These are phyloP conservation scores for Lypha dubia DNA, from an alignment of 2,888 invertebrate genomes.

Conservation along the genomic window DNA sequence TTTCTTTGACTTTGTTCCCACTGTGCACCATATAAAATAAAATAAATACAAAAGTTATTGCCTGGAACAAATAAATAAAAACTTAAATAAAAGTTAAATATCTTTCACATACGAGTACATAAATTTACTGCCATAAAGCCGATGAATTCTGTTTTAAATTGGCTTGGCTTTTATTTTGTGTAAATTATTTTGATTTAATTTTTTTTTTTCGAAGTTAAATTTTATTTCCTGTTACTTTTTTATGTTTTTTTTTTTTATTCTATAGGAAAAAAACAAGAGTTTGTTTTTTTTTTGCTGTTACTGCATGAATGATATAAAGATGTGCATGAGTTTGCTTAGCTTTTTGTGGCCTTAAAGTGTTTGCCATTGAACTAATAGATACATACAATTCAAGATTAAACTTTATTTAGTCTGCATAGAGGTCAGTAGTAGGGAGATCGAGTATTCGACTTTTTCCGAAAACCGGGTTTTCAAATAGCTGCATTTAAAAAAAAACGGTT, in stretches of 20 bases:
- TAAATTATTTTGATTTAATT: not conserved
- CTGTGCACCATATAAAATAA: not conserved
- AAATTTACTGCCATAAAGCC: conserved; percentile 26
- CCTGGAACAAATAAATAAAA: conserved; percentile 12
- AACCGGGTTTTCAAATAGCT: too few species aligned
- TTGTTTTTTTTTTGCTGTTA: too few species aligned
- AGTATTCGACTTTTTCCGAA: too few species aligned
- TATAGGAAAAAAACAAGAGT: not conserved
- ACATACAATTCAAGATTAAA: not conserved
- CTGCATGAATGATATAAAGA: conserved; percentile 24
- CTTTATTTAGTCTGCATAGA: not conserved
- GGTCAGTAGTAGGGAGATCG: too few species aligned
- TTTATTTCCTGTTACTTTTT: conserved; percentile 66
- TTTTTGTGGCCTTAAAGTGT: not conserved
- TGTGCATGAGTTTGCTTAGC: not conserved
- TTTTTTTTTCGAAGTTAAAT: conserved; percentile 44
- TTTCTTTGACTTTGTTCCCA: too few species aligned
- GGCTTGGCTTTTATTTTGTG: conserved; percentile 6
- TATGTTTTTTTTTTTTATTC: conserved; percentile 38
- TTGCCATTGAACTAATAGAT: not conserved
- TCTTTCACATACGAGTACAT: not conserved
- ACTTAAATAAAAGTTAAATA: conserved; percentile 52
- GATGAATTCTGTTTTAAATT: conserved; percentile 44
- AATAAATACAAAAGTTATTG: conserved; percentile 33
- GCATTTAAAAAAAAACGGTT: too few species aligned